Conservation (phyloP, 2,888 invertebrate genomes). For the Drosophila stalkeri region DNA sequence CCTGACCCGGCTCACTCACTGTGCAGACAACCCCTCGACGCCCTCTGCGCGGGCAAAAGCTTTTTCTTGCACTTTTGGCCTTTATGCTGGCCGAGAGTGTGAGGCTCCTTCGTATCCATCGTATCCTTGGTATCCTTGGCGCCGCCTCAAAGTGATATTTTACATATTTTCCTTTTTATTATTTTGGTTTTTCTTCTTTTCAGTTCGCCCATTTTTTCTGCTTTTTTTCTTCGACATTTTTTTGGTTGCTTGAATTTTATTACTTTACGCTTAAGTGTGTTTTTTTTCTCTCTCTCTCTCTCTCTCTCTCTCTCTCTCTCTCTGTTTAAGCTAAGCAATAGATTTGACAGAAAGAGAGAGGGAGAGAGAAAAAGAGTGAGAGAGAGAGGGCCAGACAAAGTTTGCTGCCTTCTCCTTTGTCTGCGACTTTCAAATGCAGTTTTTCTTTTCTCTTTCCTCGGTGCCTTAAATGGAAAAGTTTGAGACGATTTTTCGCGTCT, state of each 20-base stretch:
- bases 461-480: conserved; percentile 71
- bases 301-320: conserved; percentile 4
- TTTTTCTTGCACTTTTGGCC: conserved; percentile 66
- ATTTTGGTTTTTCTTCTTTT: conserved; percentile 33
- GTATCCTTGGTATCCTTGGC: conserved; percentile 22
- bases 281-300: conserved; percentile 43
- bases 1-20: conserved; percentile 3
- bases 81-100: conserved; percentile 46
- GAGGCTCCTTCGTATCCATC: conserved; percentile 45
- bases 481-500: conserved; percentile 50
- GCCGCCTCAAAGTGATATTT: conserved; percentile 77
- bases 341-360: conserved; percentile 4
- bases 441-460: conserved; percentile 34
- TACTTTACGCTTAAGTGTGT: conserved; percentile 79
- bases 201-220: conserved; percentile 31
- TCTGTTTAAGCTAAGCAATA: conserved; percentile 4
- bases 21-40: not conserved
- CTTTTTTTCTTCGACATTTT: conserved; percentile 64
- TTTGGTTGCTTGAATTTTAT: conserved; percentile 79
- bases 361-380: conserved; percentile 6
- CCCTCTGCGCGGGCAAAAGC: conserved; percentile 60
- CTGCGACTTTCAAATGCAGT: conserved; percentile 44
- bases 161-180: conserved; percentile 66
- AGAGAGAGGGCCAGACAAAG: not conserved
- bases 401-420: conserved; percentile 21